Percentiles rank a stretch among this genome's conserved stretches.
Evolutionary conservation across 1,140 invertebrate genomes (phyloP).

Genomic region (Arion vulgaris): DNA sequence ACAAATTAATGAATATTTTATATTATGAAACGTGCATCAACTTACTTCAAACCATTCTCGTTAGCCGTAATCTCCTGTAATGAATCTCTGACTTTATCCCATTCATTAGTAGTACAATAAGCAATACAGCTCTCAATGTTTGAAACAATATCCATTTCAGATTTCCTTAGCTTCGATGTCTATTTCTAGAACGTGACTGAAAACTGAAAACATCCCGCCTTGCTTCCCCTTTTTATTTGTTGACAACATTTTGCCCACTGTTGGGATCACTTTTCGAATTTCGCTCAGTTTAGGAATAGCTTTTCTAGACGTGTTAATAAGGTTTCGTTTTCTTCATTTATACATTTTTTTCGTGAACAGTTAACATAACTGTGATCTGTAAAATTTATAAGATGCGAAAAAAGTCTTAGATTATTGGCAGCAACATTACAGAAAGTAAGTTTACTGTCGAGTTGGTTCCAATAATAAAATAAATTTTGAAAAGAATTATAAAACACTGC

Average conservation of each 20-base stretch:
- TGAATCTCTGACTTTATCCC: background rate
- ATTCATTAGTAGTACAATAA: background rate
- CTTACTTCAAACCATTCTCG: constrained; percentile 10
- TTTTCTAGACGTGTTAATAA: too few relatives aligned
- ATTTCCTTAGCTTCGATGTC: background rate
- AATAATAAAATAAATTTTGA: too few relatives aligned
- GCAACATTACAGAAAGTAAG: too few relatives aligned
- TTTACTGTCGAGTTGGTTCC: too few relatives aligned
- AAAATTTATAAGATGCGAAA: too few relatives aligned
- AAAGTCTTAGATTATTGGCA: too few relatives aligned
- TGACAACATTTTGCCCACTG: background rate
- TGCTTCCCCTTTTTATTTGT: background rate
- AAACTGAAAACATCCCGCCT: background rate
- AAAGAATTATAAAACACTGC: too few relatives aligned
- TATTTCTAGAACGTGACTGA: background rate
- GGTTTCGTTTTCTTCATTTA: too few relatives aligned
- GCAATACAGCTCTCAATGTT: background rate
- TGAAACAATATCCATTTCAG: background rate
- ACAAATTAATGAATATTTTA: too few relatives aligned
- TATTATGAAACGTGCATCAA: background rate
- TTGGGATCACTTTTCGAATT: background rate
- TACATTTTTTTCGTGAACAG: too few relatives aligned
- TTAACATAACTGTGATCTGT: too few relatives aligned
- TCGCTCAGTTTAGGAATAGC: background rate
- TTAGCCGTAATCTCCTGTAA: background rate